Base-by-base conservation (phyloP, 2,888 invertebrate genomes). In the Idaea straminata region DNA sequence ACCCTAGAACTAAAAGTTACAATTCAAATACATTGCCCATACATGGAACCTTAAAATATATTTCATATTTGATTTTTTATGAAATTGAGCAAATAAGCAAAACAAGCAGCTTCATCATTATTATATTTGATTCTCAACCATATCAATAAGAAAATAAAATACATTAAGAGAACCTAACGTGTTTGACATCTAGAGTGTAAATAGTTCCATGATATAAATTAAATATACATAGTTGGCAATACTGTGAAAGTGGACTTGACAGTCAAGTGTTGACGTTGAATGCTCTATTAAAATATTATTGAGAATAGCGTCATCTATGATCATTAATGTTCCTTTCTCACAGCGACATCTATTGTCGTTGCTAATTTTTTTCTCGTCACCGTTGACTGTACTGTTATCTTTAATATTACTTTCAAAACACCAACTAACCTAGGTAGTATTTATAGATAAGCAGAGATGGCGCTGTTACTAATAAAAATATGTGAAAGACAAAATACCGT, bases 401-500 rank as follows among this genome's bases (percentile, higher is more conserved):
- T 13, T 13, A 2, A 7, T n/a, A n/a, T 13, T 47, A 7, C 13
- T 47, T 47, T 47, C 13, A 47, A 4, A 4, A 13, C n/a, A 47
- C 13, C 4, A 38, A 35, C 0, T 7, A 62, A 35, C 59, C 0
- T 15, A 35, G 7, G 16, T 16, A 57, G 61, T 64, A 62, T 5
- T 1, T 15, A 13, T 10, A 0, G 4, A 36, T 34, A 34, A 47
- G 13, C 59, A 64, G 61, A 81, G 82, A 78, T 79, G 77, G 67
- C 79, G 72, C 71, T 83, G 62, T 58, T 13, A 64, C 61, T 77
- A 13, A 60, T 60, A 35, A 57, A n/a, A 34, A 64, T 63, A 62
- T 62, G 65, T 63, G 36, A 6, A 5, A 62, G 84, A 86, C 87
- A 86, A 80, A 84, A 72, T 87, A 86, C 75, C 77, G 75, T 87